phyloP scores from a whole-genome alignment of 2,888 invertebrate genomes.

The Limenitis arthemis region DNA sequence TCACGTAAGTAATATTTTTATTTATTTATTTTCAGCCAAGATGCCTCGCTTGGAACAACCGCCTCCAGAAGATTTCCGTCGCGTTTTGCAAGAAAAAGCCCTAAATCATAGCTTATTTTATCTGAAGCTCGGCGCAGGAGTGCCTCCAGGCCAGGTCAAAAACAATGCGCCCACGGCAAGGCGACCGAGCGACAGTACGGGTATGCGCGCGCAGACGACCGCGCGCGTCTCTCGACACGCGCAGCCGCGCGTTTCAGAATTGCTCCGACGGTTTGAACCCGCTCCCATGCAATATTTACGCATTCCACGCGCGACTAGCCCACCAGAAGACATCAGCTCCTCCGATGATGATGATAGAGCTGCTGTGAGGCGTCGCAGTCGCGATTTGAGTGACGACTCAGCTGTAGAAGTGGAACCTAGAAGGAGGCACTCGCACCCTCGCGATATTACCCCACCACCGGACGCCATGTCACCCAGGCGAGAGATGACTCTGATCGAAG shows the following conservation, averaged over 20 bases:
- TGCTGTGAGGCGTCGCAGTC: constrained; percentile 58
- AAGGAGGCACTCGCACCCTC: constrained; percentile 54
- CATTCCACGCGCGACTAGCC: constrained; percentile 55
- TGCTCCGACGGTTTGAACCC: constrained; percentile 58
- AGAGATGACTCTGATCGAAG: constrained; percentile 62
- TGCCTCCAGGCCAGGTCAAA: constrained; percentile 36
- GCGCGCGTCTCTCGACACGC: constrained; percentile 51
- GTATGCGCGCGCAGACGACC: constrained; percentile 51
- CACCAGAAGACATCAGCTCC: constrained; percentile 58
- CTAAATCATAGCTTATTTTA: constrained; percentile 66
- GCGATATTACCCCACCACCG: constrained; percentile 54
- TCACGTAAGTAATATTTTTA: background rate
- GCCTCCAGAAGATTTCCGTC: constrained; percentile 60
- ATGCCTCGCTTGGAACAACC: constrained; percentile 60
- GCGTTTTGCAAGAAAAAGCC: constrained; percentile 64
- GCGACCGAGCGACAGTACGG: constrained; percentile 42
- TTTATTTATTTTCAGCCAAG: constrained; percentile 6
- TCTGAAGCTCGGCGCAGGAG: constrained; percentile 57
- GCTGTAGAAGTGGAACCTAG: constrained; percentile 69
- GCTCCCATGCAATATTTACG: constrained; percentile 65
- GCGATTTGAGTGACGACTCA: constrained; percentile 69
- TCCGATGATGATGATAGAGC: constrained; percentile 66
- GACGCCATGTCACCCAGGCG: constrained; percentile 55
- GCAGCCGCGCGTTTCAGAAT: constrained; percentile 60
- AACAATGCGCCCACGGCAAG: constrained; percentile 26